These are phyloP conservation scores for Conus ventricosus DNA, from an alignment of 1,140 invertebrate genomes.

Conservation along the genomic window DNA sequence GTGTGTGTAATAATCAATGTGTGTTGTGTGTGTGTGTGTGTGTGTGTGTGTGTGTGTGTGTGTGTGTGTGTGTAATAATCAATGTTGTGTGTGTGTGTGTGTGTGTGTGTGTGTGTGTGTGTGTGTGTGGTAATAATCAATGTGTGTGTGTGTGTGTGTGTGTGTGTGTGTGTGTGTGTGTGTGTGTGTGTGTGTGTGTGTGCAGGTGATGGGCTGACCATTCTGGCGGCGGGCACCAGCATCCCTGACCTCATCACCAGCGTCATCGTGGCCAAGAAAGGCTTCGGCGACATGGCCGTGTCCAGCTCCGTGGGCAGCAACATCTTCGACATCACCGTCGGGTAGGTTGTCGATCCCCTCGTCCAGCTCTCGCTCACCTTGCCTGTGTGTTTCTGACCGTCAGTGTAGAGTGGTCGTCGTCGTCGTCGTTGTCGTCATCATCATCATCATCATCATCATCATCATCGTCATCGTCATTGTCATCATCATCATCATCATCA, in stretches of 20 bases:
- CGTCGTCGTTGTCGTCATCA: too few relatives aligned
- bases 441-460: neutral
- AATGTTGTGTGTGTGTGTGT: neutral
- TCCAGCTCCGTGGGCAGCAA: constrained; percentile 75
- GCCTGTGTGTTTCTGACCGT: neutral
- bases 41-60: constrained; percentile 10
- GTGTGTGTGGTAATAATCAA: neutral
- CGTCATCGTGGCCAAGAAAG: constrained; percentile 76
- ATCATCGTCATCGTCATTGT: neutral
- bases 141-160: constrained; percentile 10
- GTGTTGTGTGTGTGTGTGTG: constrained; percentile 3
- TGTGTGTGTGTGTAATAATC: neutral
- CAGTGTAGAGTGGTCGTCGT: neutral
- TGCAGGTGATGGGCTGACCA: constrained; percentile 77
- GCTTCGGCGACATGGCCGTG: constrained; percentile 75
- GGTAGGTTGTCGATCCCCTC: constrained; percentile 54
- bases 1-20: neutral
- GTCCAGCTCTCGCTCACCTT: neutral
- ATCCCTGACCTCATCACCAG: constrained; percentile 77
- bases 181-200: neutral
- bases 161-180: constrained; percentile 14
- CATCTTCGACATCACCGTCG: constrained; percentile 74
- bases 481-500: neutral
- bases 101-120: neutral
- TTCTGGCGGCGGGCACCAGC: constrained; percentile 77